Evolutionary conservation across 2,113 vertebrate genomes (phyloP).

Genomic region (Smithornis capensis): DNA sequence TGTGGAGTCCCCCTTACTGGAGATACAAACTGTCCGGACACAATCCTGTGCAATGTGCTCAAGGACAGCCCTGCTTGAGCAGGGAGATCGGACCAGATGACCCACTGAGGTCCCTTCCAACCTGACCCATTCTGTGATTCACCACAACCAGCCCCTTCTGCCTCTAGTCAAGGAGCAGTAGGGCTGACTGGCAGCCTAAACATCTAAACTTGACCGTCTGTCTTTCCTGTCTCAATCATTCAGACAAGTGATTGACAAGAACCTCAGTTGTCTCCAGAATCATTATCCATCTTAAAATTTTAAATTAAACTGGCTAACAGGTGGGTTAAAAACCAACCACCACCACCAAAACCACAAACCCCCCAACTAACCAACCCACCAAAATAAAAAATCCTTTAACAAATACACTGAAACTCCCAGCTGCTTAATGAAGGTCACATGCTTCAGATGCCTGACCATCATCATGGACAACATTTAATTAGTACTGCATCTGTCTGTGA

Average conservation of each 20-base stretch:
- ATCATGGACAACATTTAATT: not conserved
- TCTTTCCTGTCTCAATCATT: not conserved
- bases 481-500: accelerated
- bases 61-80: not conserved
- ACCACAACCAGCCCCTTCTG: not conserved
- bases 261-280: not conserved
- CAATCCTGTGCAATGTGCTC: not conserved
- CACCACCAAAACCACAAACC: not conserved
- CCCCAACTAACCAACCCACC: not conserved
- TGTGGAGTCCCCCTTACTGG: not conserved
- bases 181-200: not conserved
- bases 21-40: not conserved
- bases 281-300: not conserved
- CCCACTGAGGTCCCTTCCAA: not conserved
- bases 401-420: not conserved
- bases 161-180: not conserved
- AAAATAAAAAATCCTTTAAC: not conserved
- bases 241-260: not conserved
- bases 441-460: not conserved
- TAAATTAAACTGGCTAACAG: not conserved
- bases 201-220: not conserved
- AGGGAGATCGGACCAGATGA: not conserved
- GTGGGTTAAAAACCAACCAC: not conserved
- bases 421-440: not conserved
- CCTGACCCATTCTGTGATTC: not conserved